Conservation (phyloP, 1,140 invertebrate species). For the Muscidifurax raptorellus region DNA sequence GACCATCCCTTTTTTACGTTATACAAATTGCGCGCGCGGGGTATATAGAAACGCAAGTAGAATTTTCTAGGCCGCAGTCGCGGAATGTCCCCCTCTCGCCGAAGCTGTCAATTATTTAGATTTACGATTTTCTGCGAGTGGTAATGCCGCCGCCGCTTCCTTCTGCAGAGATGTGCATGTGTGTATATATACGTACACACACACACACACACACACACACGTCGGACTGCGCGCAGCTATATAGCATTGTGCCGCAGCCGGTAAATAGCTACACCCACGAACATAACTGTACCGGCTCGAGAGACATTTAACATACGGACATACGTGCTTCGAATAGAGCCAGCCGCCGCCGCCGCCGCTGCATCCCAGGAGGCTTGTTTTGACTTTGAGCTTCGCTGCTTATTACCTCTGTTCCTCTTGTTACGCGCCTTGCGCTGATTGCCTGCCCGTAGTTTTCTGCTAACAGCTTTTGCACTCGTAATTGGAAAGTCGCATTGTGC, state of each 20-base stretch:
- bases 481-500: not conserved
- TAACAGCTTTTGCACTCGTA: not conserved
- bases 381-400: not conserved
- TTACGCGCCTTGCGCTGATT: not conserved
- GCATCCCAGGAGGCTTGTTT: conserved; percentile 25
- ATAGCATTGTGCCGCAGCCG: not conserved
- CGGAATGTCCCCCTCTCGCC: conserved; percentile 40
- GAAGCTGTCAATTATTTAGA: conserved; percentile 68
- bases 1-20: conserved; percentile 4
- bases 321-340: conserved; percentile 43
- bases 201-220: not conserved
- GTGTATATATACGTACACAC: not conserved
- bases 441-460: not conserved
- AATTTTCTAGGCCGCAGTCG: conserved; percentile 51
- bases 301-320: conserved; percentile 47
- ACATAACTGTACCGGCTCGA: conserved; percentile 48
- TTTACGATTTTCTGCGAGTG: conserved; percentile 61
- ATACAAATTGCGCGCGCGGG: conserved; percentile 14
- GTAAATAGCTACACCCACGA: conserved; percentile 58
- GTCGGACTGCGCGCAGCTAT: not conserved
- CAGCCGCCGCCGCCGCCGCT: not conserved
- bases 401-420: conserved; percentile 19
- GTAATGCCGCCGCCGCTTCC: conserved; percentile 17
- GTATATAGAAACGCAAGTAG: conserved; percentile 7
- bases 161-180: not conserved